Evolutionary conservation across 2,797 vertebrate genomes (phyloP).

Genomic region (Acanthis flammea): DNA sequence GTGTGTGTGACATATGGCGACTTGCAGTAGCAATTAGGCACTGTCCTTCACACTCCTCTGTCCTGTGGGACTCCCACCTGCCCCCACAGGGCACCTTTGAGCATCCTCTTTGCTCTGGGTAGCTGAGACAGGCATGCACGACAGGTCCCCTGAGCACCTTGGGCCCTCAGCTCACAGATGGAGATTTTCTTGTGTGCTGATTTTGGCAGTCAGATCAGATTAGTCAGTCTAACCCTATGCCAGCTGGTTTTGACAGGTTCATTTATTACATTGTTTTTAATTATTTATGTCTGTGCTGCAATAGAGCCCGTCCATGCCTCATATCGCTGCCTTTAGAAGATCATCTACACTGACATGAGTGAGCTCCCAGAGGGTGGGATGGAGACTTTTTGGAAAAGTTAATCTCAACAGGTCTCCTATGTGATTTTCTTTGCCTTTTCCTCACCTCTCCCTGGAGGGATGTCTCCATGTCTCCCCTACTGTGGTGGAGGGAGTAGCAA

Average conservation of each 20-base stretch:
- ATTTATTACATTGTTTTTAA: background rate
- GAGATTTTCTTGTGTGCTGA: background rate
- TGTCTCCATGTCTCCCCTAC: fast-evolving
- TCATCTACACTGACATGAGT: background rate
- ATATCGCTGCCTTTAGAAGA: background rate
- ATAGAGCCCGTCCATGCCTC: background rate
- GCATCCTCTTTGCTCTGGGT: background rate
- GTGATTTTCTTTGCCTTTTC: background rate
- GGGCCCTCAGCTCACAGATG: background rate
- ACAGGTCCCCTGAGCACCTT: background rate
- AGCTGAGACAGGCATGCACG: background rate
- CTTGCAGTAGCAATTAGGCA: background rate
- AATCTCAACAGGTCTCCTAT: fast-evolving
- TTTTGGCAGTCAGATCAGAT: background rate
- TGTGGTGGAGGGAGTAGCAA: background rate
- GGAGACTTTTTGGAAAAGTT: background rate
- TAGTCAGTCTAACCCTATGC: background rate
- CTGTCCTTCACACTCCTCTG: background rate
- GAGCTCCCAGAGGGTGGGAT: background rate
- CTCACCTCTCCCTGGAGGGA: background rate
- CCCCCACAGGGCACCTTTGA: background rate
- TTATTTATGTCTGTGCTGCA: slow-evolving; percentile 6
- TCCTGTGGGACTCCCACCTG: background rate
- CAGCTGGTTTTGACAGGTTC: background rate
- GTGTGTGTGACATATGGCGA: background rate